These are phyloP conservation scores for Caenorhabditis sp. DNA, from an alignment of 2,888 invertebrate species.

Conservation along the genomic window DNA sequence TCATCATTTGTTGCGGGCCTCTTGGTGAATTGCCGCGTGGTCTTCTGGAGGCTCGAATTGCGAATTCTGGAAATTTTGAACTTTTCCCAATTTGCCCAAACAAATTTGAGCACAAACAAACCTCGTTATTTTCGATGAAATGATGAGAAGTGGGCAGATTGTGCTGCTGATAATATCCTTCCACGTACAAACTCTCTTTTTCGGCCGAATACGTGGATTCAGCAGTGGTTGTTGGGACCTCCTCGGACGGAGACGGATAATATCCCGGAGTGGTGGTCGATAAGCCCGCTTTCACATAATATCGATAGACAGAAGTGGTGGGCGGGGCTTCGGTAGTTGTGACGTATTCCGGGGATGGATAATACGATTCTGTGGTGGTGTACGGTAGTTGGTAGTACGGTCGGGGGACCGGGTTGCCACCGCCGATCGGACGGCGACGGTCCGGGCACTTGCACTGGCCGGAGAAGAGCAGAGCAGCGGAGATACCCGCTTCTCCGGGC, in stretches of 20 bases:
- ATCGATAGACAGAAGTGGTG: conserved; percentile 40
- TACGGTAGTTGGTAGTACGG: neutral
- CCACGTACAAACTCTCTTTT: conserved; percentile 4
- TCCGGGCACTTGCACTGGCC: conserved; percentile 48
- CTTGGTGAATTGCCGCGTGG: neutral
- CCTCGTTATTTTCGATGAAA: neutral
- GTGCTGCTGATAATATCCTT: neutral
- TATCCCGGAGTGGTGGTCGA: conserved; percentile 28
- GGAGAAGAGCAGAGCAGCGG: neutral
- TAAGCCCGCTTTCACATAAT: conserved; percentile 45
- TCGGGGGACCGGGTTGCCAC: conserved; percentile 6
- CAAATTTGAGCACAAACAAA: no score
- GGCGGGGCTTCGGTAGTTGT: conserved; percentile 9
- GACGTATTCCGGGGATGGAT: neutral
- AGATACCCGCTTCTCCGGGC: conserved; percentile 44
- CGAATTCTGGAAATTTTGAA: no score
- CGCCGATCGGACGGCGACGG: conserved; percentile 20
- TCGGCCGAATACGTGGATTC: conserved; percentile 10
- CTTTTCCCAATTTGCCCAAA: no score
- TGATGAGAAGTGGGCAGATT: neutral
- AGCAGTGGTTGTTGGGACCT: neutral
- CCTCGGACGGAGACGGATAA: neutral
- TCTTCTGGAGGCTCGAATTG: conserved; percentile 31
- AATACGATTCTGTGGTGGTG: neutral
- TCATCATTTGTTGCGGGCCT: neutral